Conservation (phyloP, 2,888 invertebrate species). For the Drosophila nr. medialis region DNA sequence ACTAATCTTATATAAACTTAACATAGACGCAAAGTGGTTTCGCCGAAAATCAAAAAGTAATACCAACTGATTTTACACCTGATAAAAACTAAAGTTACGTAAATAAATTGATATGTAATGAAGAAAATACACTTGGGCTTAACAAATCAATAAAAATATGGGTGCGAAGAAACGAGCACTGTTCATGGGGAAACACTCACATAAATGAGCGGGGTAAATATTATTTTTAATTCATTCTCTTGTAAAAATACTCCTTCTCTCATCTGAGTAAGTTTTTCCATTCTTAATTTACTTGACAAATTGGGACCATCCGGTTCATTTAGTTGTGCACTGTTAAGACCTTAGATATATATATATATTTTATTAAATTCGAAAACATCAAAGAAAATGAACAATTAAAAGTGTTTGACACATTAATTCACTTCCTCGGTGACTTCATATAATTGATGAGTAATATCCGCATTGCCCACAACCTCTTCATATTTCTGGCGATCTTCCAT, state of each 20-base stretch:
- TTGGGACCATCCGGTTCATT: not conserved
- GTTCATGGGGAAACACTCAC: not conserved
- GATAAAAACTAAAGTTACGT: not conserved
- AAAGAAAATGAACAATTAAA: not conserved
- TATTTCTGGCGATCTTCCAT: conserved; percentile 78
- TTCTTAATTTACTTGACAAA: not conserved
- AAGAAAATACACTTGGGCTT: not conserved
- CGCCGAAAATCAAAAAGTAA: not conserved
- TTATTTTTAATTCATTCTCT: not conserved
- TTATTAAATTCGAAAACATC: not conserved
- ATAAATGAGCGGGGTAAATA: not conserved
- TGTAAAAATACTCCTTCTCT: not conserved
- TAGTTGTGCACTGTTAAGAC: not conserved
- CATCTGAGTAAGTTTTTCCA: not conserved
- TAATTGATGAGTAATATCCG: conserved; percentile 81
- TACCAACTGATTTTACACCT: not conserved
- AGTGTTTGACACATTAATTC: conserved; percentile 29
- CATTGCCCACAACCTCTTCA: conserved; percentile 76
- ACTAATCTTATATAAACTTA: not conserved
- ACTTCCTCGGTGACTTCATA: conserved; percentile 73
- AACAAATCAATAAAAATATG: not conserved
- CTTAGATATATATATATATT: not conserved
- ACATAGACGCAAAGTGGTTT: not conserved
- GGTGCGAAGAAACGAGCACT: not conserved
- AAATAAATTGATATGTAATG: not conserved